phyloP scores from a whole-genome alignment of 2,888 invertebrate genomes.

The Tenthredo livida region DNA sequence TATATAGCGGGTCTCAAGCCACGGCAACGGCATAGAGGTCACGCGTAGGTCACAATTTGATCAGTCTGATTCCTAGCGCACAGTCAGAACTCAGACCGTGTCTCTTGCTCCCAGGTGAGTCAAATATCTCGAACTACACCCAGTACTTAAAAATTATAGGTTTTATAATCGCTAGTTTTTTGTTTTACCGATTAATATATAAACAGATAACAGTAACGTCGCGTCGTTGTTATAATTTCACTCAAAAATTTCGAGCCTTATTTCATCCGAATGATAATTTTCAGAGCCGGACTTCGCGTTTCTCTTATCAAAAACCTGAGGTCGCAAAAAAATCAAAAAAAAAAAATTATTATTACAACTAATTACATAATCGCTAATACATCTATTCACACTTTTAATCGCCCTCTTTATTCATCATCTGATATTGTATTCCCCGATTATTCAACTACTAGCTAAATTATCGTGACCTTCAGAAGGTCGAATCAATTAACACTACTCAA shows the following conservation, averaged over 20 bases:
- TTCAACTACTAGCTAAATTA: background rate
- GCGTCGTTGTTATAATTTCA: background rate
- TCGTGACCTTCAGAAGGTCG: conserved; percentile 50
- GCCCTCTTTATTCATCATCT: background rate
- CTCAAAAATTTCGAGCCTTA: background rate
- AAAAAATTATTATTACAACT: conserved; percentile 43
- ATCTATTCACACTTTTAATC: background rate
- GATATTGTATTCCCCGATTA: background rate
- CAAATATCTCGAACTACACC: conserved; percentile 40
- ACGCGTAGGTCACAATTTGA: conserved; percentile 67
- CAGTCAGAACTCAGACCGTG: conserved; percentile 64
- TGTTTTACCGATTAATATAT: conserved; percentile 42
- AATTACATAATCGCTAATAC: conserved; percentile 12
- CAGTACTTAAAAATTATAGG: background rate
- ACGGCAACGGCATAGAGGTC: conserved; percentile 65
- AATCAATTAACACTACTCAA: background rate
- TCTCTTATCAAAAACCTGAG: conserved; percentile 48
- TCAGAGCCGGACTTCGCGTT: conserved; percentile 62
- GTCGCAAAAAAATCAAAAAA: background rate
- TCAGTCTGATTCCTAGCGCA: conserved; percentile 71
- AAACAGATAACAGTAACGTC: background rate
- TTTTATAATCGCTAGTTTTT: background rate
- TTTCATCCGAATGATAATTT: conserved; percentile 61
- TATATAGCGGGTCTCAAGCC: conserved; percentile 20
- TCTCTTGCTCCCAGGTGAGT: conserved; percentile 66